phyloP scores from a whole-genome alignment of 2,888 invertebrate genomes.

The Steinernema carpocapsae region DNA sequence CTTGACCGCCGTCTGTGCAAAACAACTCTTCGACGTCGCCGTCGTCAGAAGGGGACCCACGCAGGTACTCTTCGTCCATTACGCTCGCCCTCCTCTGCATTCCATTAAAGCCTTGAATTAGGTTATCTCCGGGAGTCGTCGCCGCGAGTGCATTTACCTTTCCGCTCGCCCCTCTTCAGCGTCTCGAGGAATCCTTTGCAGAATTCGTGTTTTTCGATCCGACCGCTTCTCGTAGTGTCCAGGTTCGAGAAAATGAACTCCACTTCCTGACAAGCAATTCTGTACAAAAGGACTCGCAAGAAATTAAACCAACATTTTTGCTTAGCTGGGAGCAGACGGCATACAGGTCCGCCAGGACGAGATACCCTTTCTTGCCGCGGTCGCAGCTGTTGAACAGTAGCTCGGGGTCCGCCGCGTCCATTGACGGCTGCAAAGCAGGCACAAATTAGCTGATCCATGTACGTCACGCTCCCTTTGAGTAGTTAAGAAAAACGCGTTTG shows the following conservation, averaged over 20 bases:
- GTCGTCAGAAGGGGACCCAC: slow-evolving; percentile 12
- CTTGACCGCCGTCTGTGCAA: not conserved
- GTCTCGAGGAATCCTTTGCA: slow-evolving; percentile 69
- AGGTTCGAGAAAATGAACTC: slow-evolving; percentile 60
- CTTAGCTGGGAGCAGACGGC: slow-evolving; percentile 70
- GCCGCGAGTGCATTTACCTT: slow-evolving; percentile 29
- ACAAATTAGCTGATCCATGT: slow-evolving; percentile 7
- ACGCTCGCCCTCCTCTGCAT: slow-evolving; percentile 41
- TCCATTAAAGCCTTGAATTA: slow-evolving; percentile 38
- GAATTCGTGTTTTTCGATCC: slow-evolving; percentile 69
- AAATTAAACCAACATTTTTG: not conserved
- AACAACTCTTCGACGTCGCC: not conserved
- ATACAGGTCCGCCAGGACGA: slow-evolving; percentile 70
- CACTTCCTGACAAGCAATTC: slow-evolving; percentile 47
- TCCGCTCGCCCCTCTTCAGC: slow-evolving; percentile 55
- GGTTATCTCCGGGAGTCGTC: too few species aligned
- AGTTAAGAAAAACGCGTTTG: slow-evolving; percentile 2
- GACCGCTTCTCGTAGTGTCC: slow-evolving; percentile 57
- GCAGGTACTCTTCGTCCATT: slow-evolving; percentile 30
- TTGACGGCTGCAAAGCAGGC: slow-evolving; percentile 5
- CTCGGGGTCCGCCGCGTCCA: slow-evolving; percentile 36
- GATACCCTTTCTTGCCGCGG: slow-evolving; percentile 62
- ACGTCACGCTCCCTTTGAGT: not conserved
- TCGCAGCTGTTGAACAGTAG: slow-evolving; percentile 43
- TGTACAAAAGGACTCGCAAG: not conserved